A percentile compares a stretch with the other conserved stretches of the same genome.
Conservation (phyloP, 2,113 vertebrate genomes). For the Ophiodon elongatus region DNA sequence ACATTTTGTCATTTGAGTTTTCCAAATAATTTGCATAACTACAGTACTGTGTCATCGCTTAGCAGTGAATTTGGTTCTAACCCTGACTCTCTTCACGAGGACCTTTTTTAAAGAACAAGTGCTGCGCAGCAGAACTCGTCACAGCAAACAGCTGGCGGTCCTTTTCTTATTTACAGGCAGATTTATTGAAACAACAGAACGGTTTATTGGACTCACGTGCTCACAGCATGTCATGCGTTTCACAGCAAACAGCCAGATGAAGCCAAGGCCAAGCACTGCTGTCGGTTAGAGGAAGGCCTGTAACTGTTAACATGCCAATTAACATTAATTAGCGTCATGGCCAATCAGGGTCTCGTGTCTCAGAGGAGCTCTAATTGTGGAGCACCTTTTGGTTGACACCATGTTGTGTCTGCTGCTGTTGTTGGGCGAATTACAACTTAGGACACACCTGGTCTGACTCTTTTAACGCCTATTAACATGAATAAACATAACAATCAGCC, state of each 20-base stretch:
- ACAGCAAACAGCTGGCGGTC: background rate
- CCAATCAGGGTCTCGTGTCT: conserved; percentile 80
- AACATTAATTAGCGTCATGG: conserved; percentile 88
- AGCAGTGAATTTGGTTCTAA: background rate
- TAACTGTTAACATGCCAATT: conserved; percentile 87
- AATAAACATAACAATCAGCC: conserved; percentile 67
- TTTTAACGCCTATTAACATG: conserved; percentile 55
- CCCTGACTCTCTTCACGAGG: background rate
- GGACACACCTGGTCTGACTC: conserved; percentile 78
- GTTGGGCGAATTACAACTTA: conserved; percentile 80
- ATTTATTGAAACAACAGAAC: conserved; percentile 14
- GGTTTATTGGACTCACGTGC: conserved; percentile 14
- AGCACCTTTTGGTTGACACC: conserved; percentile 81
- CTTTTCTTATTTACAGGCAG: background rate
- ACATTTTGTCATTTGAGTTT: conserved; percentile 5
- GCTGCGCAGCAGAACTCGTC: background rate
- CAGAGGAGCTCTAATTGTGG: conserved; percentile 84
- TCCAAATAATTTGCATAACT: background rate
- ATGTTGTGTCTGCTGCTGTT: conserved; percentile 73
- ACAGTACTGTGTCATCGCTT: too few relatives aligned
- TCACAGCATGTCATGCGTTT: conserved; percentile 3
- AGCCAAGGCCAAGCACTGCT: conserved; percentile 25
- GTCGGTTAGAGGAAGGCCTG: conserved; percentile 17
- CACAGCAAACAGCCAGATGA: conserved; percentile 32
- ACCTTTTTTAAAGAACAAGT: background rate